Percentiles rank a stretch among this genome's conserved stretches.
phyloP scores from a whole-genome alignment of 2,888 invertebrate genomes.

The Idaea aversata region DNA sequence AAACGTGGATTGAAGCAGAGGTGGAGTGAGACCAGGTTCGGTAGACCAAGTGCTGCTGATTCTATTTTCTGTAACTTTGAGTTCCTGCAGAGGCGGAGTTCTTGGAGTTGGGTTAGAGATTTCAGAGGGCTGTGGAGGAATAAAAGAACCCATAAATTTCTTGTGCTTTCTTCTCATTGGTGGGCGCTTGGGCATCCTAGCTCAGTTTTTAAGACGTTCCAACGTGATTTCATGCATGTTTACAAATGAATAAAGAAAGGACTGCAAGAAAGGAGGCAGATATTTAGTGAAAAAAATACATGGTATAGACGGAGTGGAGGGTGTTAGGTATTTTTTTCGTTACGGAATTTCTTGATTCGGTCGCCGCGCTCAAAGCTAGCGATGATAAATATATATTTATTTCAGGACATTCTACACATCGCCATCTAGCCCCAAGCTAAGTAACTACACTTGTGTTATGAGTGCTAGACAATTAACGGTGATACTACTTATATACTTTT shows the following conservation, averaged over 20 bases:
- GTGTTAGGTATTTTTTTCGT: too few species aligned
- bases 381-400: too few species aligned
- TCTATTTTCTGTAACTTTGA: conserved; percentile 79
- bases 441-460: too few species aligned
- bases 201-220: not conserved
- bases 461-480: too few species aligned
- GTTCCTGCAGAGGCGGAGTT: conserved; percentile 82
- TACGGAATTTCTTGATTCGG: too few species aligned
- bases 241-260: not conserved
- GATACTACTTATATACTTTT: too few species aligned
- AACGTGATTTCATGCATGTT: not conserved
- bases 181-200: not conserved
- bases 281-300: too few species aligned
- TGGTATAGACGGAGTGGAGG: too few species aligned
- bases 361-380: too few species aligned
- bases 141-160: not conserved
- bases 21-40: conserved; percentile 76
- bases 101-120: conserved; percentile 75
- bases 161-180: not conserved
- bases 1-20: conserved; percentile 82
- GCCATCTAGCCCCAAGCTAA: too few species aligned
- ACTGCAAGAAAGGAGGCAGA: too few species aligned
- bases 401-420: too few species aligned
- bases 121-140: conserved; percentile 74
- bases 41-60: conserved; percentile 50